phyloP scores from a whole-genome alignment of 1,140 invertebrate species.

The Ericerus pela region DNA sequence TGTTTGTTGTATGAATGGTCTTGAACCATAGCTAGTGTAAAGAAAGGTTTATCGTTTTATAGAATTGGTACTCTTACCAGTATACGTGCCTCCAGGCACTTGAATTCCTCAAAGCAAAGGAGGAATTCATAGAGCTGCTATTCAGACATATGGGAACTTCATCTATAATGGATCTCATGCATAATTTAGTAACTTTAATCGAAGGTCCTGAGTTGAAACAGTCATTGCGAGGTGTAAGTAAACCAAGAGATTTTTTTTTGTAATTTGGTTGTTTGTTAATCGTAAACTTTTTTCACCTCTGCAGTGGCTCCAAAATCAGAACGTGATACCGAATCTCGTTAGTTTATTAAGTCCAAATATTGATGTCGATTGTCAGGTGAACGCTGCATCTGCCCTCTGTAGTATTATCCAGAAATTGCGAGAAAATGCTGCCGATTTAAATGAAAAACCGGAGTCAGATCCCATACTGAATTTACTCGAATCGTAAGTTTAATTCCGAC shows the following conservation, averaged over 20 bases:
- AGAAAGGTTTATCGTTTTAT: constrained; percentile 22
- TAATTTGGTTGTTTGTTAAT: background rate
- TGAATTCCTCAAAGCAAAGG: constrained; percentile 73
- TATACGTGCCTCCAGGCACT: constrained; percentile 77
- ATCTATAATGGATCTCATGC: constrained; percentile 84
- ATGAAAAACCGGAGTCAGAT: constrained; percentile 1
- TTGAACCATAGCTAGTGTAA: background rate
- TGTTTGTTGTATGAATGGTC: constrained; percentile 11
- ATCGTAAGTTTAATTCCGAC: background rate
- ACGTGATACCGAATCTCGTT: background rate
- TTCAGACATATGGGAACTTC: constrained; percentile 83
- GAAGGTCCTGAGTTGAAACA: constrained; percentile 50
- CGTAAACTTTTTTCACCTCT: background rate
- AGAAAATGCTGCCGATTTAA: background rate
- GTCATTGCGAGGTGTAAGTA: background rate
- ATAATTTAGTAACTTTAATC: constrained; percentile 73
- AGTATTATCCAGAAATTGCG: constrained; percentile 3
- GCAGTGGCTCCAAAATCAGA: constrained; percentile 2
- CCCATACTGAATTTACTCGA: constrained; percentile 4
- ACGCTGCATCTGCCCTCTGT: background rate
- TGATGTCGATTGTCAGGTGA: background rate
- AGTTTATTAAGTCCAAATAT: background rate
- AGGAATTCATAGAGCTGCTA: constrained; percentile 70
- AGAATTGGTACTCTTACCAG: constrained; percentile 85
- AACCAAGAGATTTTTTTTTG: background rate